Conservation (phyloP, 2,797 vertebrate species). For the Notamacropus eugenii region DNA sequence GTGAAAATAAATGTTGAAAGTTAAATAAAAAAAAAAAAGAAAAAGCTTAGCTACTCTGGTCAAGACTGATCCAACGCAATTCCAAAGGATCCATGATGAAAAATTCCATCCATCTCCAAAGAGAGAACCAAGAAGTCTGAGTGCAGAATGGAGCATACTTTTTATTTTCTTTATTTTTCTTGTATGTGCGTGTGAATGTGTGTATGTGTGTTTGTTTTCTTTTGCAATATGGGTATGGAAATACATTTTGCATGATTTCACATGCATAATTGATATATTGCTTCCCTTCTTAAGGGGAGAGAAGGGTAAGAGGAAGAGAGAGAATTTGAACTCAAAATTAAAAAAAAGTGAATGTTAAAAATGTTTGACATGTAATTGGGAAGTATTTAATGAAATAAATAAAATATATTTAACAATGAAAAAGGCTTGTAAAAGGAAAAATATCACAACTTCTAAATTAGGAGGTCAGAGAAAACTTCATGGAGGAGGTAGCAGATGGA, state of each 20-base stretch:
- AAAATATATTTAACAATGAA: background rate
- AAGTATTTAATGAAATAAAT: background rate
- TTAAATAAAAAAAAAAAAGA: no score
- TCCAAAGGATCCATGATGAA: background rate
- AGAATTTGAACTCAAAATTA: background rate
- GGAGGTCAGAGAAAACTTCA: background rate
- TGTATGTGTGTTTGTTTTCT: background rate
- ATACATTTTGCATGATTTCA: background rate
- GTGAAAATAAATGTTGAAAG: no score
- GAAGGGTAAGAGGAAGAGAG: background rate
- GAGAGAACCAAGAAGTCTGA: background rate
- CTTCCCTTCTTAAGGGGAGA: background rate
- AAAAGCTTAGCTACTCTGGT: background rate
- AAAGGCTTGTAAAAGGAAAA: background rate
- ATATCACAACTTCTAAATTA: background rate
- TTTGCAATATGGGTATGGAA: background rate
- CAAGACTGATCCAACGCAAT: background rate
- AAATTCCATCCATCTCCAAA: background rate
- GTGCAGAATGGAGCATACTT: background rate
- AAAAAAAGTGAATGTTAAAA: background rate
- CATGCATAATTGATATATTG: background rate
- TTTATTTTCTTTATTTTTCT: background rate
- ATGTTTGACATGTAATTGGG: background rate
- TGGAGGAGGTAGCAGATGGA: background rate
- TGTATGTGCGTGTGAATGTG: no score